Conservation (phyloP, 2,888 invertebrate species). For the Oscheius myriophilus region DNA sequence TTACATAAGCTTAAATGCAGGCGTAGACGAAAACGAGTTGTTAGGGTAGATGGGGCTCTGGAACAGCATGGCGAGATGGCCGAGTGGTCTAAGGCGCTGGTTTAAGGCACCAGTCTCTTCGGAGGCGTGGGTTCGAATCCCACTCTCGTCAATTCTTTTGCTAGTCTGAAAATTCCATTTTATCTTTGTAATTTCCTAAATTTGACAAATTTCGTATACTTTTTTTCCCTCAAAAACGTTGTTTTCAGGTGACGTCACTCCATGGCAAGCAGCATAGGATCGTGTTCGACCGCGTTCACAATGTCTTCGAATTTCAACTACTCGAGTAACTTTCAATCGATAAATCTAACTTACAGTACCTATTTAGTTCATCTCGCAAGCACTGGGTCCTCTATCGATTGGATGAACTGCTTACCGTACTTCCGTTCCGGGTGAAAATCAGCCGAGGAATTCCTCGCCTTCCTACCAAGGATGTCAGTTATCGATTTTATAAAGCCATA, state of each 20-base stretch:
- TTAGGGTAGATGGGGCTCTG: too few relatives aligned
- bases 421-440: slow-evolving; percentile 44
- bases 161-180: too few relatives aligned
- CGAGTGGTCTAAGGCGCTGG: slow-evolving; percentile 89
- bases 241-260: slow-evolving; percentile 44
- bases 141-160: slow-evolving; percentile 51
- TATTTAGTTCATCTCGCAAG: slow-evolving; percentile 48
- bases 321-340: slow-evolving; percentile 45
- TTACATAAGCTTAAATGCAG: too few relatives aligned
- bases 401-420: slow-evolving; percentile 54
- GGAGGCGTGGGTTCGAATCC: slow-evolving; percentile 66
- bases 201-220: too few relatives aligned
- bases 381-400: slow-evolving; percentile 55
- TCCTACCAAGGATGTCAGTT: slow-evolving; percentile 23
- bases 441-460: slow-evolving; percentile 41
- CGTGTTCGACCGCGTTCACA: slow-evolving; percentile 53
- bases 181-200: too few relatives aligned
- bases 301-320: slow-evolving; percentile 56
- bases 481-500: neutral
- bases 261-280: slow-evolving; percentile 60
- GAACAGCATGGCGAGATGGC: slow-evolving; percentile 71
- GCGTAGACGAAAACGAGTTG: too few relatives aligned
- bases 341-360: neutral
- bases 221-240: too few relatives aligned
- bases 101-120: slow-evolving; percentile 87